Base-by-base conservation (phyloP, 1,140 invertebrate species). In the Leptoteleia sp. region DNA sequence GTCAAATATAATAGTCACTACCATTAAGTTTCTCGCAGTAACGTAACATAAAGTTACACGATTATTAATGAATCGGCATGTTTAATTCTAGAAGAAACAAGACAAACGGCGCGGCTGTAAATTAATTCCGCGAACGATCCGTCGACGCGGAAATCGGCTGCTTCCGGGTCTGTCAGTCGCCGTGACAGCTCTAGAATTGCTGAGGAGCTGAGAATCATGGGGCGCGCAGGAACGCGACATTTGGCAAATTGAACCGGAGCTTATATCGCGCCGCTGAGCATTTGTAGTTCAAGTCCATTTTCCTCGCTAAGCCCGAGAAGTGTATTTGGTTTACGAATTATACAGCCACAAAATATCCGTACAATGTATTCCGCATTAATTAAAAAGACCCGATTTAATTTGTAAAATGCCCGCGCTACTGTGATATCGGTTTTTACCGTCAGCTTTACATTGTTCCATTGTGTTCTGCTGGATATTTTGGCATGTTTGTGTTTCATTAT, bases 161-260 rank as follows among this genome's bases (percentile, higher is more conserved):
- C n/a, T n/a, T n/a, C n/a, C n/a, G n/a, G n/a, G n/a, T n/a, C n/a
- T n/a, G n/a, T n/a, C n/a, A n/a, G n/a, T n/a, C n/a, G n/a, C n/a
- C n/a, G n/a, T n/a, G n/a, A n/a, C n/a, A n/a, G n/a, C n/a, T n/a
- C n/a, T n/a, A n/a, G n/a, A n/a, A n/a, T n/a, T n/a, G n/a, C n/a
- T n/a, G 12, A 33, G 45, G 17, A 59, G 13, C 35, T 15, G 45
- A 42, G 31, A 50, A 50, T 42, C 43, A 25, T 22, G 33, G 40
- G n/a, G n/a, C n/a, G n/a, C n/a, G n/a, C n/a, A n/a, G 31, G 40
- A 68, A 48, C 29, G 43, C 35, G 43, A 52, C 67, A 61, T 59
- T 59, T 52, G 54, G 54, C 54, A 61, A 70, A 70, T 70, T 59
- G 54, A 59, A 61, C 45, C 33, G 31, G 19, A 27, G 64, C 37